These are phyloP conservation scores for Caenorhabditis panamensis DNA, from an alignment of 2,888 invertebrate genomes.

Conservation along the genomic window DNA sequence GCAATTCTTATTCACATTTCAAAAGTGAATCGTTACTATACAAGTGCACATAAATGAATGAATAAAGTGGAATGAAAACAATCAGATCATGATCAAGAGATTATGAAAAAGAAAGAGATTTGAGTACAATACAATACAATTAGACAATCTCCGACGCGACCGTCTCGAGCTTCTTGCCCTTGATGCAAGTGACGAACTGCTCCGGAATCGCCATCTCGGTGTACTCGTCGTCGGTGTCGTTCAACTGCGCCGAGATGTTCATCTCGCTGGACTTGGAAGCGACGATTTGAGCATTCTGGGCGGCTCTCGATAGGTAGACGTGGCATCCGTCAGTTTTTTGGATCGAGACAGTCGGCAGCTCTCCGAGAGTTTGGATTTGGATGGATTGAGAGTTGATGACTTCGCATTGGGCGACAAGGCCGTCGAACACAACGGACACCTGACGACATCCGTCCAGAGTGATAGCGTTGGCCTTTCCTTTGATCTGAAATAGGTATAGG, in stretches of 20 bases:
- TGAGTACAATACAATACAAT: constrained; percentile 15
- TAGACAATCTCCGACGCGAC: constrained; percentile 68
- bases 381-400: constrained; percentile 98
- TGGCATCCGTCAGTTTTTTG: constrained; percentile 98
- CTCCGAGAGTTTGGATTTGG: constrained; percentile 91
- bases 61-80: background rate
- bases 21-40: background rate
- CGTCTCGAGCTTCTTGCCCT: constrained; percentile 82
- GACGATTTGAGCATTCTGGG: constrained; percentile 91
- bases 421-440: constrained; percentile 94
- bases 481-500: too few relatives aligned
- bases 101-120: background rate
- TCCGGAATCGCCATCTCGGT: constrained; percentile 96
- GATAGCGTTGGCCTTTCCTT: constrained; percentile 92
- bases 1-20: background rate
- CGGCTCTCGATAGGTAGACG: constrained; percentile 93
- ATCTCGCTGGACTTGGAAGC: constrained; percentile 96
- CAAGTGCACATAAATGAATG: background rate
- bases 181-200: constrained; percentile 88
- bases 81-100: background rate
- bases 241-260: constrained; percentile 90
- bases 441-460: constrained; percentile 97
- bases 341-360: constrained; percentile 94
- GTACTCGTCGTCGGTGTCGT: constrained; percentile 88
- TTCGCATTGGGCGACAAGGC: constrained; percentile 94